Evolutionary conservation across 2,113 vertebrate genomes (phyloP), one percentile per base, ranked within the genome.

Genomic region (Gadus chalcogrammus): DNA sequence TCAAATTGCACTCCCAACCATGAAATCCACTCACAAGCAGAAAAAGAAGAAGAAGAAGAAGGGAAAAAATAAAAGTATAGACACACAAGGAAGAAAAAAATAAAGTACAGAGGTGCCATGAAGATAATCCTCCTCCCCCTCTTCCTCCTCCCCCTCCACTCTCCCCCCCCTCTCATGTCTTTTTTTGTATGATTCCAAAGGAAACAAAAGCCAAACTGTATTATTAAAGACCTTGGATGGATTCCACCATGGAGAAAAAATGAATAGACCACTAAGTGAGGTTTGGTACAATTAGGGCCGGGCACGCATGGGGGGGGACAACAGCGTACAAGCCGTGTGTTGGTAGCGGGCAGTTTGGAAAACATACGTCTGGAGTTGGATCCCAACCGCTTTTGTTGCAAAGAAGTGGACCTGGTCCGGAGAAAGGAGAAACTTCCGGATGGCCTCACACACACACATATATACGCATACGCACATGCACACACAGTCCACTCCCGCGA

Each of bases 21-120:
- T 89, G 81, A 88, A 90, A 86, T 90, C 88, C 79, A 90, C 84
- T 88, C 86, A 84, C 81, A 83, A 74, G 76, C 82, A 72, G 66
- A 31, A 71, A 9, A n/a, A n/a, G n/a, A n/a, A n/a, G n/a, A 48
- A 48, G 42, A 48, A 9, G 42, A 48, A 48, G 38, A 42, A 5
- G 38, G 42, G 42, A 48, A 5, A 48, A 48, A 48, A 31, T 31
- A 5, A 48, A 48, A 48, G 42, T 48, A 48, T 48, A 48, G 1
- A 48, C 42, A 87, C 86, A 84, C 81, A 83, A 74, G 76, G 82
- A 72, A 64, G 24, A 71, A 68, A 85, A 84, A 74, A 70, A n/a
- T n/a, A 72, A 77, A 71, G 80, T 69, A 84, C 80, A 80, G 84
- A 82, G 84, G 88, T 86, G 81, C 82, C 85, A 82, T 81, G 74